Base-by-base conservation (phyloP, 92 coral and sea anemone genomes). In the Zoanthus solanderi region DNA sequence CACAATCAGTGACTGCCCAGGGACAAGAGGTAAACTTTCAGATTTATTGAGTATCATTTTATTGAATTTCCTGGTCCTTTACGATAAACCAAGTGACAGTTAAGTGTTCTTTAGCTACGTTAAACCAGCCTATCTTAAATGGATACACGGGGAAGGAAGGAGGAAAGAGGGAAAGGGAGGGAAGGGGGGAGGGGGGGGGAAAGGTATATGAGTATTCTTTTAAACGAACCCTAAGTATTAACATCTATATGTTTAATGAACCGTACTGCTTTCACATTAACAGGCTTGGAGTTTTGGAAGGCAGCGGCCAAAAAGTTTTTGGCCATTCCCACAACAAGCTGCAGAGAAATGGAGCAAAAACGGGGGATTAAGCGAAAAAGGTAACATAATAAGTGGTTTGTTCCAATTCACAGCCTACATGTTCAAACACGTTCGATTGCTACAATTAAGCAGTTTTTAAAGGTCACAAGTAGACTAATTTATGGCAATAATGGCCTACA, bases 1-100 rank as follows among this genome's bases (percentile, higher is more conserved):
- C 79, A 52, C 79, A 16, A 75, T 75, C 7, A 48, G 53, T 29
- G 79, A 75, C 79, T 75, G 79, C 63, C 79, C 79, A 18, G 79
- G 79, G 32, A 75, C 79, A 53, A 75, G 61, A 75, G 79, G 63
- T 75, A 75, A 75, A 15, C 17, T 75, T 75, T 48, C 61, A 42
- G 48, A 73, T 17, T n/a, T 56, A 46, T 44, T 44, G 54, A 44
- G 30, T 15, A 73, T 73, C 12, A 68, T 68, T 68, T 5, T 68
- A 68, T 68, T 68, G 45, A 29, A 29, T 29, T 68, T 68, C 46
- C 74, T 9, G 44, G 74, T 68, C 74, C 74, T 3, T 68, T 32
- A 68, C 45, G 46, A 68, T 32, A 68, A 61, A 30, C 74, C 45
- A 68, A 68, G 30, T 68, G 16, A 68, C 74, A 68, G 14, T 29